Conservation (phyloP, 2,888 invertebrate genomes). For the Napeogenes inachia region DNA sequence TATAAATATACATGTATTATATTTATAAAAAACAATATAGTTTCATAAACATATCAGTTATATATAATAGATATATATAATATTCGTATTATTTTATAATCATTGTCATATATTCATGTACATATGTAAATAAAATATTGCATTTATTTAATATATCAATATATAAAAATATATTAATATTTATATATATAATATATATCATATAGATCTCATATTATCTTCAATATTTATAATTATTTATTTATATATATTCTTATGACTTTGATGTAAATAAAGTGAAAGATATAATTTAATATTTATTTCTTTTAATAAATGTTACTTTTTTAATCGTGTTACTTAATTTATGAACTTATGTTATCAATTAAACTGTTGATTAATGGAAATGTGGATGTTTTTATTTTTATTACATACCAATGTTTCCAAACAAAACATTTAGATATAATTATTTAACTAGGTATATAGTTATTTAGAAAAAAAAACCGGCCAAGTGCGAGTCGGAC, state of each 20-base stretch:
- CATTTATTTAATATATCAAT: conserved; percentile 51
- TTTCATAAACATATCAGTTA: conserved; percentile 27
- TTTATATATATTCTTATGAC: conserved; percentile 37
- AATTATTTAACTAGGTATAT: no score
- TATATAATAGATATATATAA: conserved; percentile 32
- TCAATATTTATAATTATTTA: conserved; percentile 38
- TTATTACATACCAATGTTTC: no score
- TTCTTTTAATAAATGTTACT: conserved; percentile 35
- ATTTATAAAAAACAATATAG: conserved; percentile 24
- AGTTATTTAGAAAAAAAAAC: no score
- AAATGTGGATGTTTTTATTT: conserved; percentile 29
- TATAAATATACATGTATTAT: conserved; percentile 30
- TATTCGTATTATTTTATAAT: conserved; percentile 31
- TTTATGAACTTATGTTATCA: conserved; percentile 45
- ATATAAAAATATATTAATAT: conserved; percentile 36
- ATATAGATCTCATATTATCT: conserved; percentile 31
- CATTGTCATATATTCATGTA: conserved; percentile 30
- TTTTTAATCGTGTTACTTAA: conserved; percentile 42
- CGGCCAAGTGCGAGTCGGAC: no score
- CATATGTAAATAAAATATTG: conserved; percentile 40
- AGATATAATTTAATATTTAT: conserved; percentile 38
- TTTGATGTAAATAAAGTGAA: conserved; percentile 51
- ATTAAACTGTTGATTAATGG: conserved; percentile 64
- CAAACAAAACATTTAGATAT: no score
- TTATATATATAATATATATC: conserved; percentile 33